Percentiles rank a stretch among this genome's conserved stretches.
Conservation (phyloP, 1,140 invertebrate genomes). For the Yoshiicerus persimilis region DNA sequence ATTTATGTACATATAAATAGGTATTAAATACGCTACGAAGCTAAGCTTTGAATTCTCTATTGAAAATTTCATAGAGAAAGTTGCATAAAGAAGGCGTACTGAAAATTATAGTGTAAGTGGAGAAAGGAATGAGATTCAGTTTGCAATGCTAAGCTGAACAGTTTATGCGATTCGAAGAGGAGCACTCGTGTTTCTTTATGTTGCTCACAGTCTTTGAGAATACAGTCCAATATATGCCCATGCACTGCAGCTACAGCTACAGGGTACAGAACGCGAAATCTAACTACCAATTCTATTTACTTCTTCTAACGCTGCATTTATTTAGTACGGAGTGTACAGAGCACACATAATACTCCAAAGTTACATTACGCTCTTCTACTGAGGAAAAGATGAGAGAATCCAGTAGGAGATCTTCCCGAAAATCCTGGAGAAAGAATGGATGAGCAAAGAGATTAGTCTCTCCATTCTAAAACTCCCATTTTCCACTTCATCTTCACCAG, state of each 20-base stretch:
- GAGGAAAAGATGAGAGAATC: not conserved
- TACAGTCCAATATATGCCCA: not conserved
- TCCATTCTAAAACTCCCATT: not conserved
- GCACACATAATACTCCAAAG: not conserved
- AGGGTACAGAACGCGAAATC: not conserved
- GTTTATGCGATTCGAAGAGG: not conserved
- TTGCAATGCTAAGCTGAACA: not conserved
- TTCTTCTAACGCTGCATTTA: not conserved
- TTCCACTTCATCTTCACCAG: not conserved
- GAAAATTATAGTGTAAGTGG: not conserved
- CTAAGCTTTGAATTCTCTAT: too few species aligned
- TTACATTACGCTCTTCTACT: not conserved
- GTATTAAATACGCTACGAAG: not conserved
- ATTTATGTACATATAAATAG: not conserved
- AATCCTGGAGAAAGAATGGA: not conserved
- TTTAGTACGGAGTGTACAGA: not conserved
- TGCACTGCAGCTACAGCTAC: not conserved
- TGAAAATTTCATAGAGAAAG: not conserved
- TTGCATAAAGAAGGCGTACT: not conserved
- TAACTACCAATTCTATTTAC: not conserved
- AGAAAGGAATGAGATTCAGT: not conserved
- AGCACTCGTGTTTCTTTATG: not conserved
- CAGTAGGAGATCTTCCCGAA: not conserved
- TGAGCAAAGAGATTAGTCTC: conserved; percentile 3
- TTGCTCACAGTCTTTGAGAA: not conserved